Evolutionary conservation across 2,888 invertebrate species (phyloP), one percentile per base, ranked within the genome.

Genomic region (Acronicta alni): DNA sequence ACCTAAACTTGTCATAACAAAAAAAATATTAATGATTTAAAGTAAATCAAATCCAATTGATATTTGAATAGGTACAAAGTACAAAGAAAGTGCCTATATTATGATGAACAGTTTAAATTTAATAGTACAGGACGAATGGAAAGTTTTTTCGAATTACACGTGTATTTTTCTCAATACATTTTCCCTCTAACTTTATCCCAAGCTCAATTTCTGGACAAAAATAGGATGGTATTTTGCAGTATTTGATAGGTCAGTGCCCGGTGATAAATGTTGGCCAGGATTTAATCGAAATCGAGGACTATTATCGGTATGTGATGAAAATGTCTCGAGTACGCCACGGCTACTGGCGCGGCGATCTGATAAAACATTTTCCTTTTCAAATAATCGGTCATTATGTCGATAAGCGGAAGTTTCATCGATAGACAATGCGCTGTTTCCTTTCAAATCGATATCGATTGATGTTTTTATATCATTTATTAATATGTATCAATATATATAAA

Each of bases 301-400:
- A 57, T 64, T 62, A 56, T 69, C 62, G 64, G 44, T 75, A 74
- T 67, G 65, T 63, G n/a, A n/a, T n/a, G n/a, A 63, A 41, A 76
- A 73, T 66, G 63, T 71, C 71, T 70, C 62, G 51, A 72, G 57
- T 60, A 51, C 57, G 67, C 73, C 59, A 72, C 72, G 71, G 75
- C n/a, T n/a, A n/a, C n/a, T n/a, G 26, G 30, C 8, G n/a, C 35
- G n/a, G n/a, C 70, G 69, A 84, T 84, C 76, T 74, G 83, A 84
- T 83, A 82, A 83, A 85, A 86, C 79, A 86, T 85, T 86, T 87
- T 88, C 84, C 84, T 84, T 89, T 89, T 81, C 78, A 74, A 83
- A 84, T 87, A 88, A 90, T 89, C 85, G 84, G 72, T 89, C 84
- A 86, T 90, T 87, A 88, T 80, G 81, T 83, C 83, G 75, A 79